Base-by-base conservation (phyloP, 2,113 vertebrate species). In the Myrmophylax atrothorax region DNA sequence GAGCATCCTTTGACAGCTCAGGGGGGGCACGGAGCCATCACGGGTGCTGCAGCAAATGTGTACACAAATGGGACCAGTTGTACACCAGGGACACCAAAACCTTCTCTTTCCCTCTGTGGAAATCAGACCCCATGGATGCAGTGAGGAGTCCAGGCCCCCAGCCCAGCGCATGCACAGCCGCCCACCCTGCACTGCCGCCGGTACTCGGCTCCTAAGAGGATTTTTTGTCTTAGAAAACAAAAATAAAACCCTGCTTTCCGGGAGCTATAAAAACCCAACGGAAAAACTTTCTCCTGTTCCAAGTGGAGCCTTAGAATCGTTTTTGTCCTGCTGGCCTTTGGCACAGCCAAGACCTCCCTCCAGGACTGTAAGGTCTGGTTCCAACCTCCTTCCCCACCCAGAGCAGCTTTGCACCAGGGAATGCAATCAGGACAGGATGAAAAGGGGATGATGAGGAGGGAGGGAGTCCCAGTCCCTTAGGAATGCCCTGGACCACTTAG, bases 211-310 rank as follows among this genome's bases (percentile, higher is more conserved):
- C 91, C 85, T 94, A 79, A 96, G 95, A 95, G 92, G 92, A 95
- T 89, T 95, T 94, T 95, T 90, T 91, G 94, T 96, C 93, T 90
- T 89, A 49, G 95, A 95, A 79, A 93, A 92, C 85, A 78, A 91
- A 96, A 96, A 94, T 94, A 95, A 96, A 95, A 44, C 83, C 56
- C 62, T 0, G 22, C 78, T 96, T 97, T 96, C 96, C 69, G 44
- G 92, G 55, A 94, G 90, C 92, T 93, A 94, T 88, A 95, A 96
- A 96, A 95, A 96, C 18, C 59, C 85, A 78, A 63, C 0, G 85
- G 94, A 95, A 95, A 95, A 94, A 90, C 93, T 89, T 96, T 92
- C 94, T 84, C 88, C 64, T 46, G 85, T 62, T 95, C 93, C 88
- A 96, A 94, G 68, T 4, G 2, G 64, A 94, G 76, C 9, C 90